These are phyloP conservation scores for Orthonychiurus folsomi DNA, from an alignment of 2,888 invertebrate species.

Conservation along the genomic window DNA sequence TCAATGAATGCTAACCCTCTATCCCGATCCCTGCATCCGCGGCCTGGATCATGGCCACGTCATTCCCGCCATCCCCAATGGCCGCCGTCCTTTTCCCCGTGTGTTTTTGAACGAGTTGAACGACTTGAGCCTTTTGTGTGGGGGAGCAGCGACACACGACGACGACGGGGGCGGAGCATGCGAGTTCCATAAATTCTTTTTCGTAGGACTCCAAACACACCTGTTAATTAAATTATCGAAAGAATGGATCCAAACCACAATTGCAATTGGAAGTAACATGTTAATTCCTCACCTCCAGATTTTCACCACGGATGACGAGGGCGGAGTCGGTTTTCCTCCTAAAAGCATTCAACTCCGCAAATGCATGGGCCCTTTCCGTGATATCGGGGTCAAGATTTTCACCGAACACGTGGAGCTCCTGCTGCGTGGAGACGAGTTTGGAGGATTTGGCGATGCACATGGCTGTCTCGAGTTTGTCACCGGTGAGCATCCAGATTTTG, in stretches of 20 bases:
- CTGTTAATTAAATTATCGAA: too few species aligned
- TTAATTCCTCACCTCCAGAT: conserved; percentile 54
- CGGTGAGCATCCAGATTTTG: conserved; percentile 68
- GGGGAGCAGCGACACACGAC: conserved; percentile 67
- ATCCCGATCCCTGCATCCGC: conserved; percentile 64
- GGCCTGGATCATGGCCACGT: conserved; percentile 55
- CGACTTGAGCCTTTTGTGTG: conserved; percentile 62
- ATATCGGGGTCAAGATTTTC: conserved; percentile 53
- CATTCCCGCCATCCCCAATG: conserved; percentile 60
- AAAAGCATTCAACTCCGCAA: conserved; percentile 53
- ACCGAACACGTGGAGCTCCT: conserved; percentile 65
- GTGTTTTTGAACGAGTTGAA: conserved; percentile 56
- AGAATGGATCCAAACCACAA: conserved; percentile 33
- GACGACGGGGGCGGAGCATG: conserved; percentile 62
- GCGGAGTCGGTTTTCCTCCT: conserved; percentile 54
- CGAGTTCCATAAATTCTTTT: conserved; percentile 63
- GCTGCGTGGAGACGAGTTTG: conserved; percentile 72
- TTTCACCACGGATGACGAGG: conserved; percentile 61
- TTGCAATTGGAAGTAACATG: neutral
- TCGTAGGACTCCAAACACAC: conserved; percentile 63
- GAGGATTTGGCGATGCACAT: conserved; percentile 90
- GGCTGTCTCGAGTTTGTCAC: conserved; percentile 85
- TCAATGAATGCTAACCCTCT: too few species aligned
- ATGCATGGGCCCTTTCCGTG: conserved; percentile 51
- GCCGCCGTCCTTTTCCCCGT: conserved; percentile 54